phyloP scores from a whole-genome alignment of 2,113 vertebrate species.

The Setophaga petechia region DNA sequence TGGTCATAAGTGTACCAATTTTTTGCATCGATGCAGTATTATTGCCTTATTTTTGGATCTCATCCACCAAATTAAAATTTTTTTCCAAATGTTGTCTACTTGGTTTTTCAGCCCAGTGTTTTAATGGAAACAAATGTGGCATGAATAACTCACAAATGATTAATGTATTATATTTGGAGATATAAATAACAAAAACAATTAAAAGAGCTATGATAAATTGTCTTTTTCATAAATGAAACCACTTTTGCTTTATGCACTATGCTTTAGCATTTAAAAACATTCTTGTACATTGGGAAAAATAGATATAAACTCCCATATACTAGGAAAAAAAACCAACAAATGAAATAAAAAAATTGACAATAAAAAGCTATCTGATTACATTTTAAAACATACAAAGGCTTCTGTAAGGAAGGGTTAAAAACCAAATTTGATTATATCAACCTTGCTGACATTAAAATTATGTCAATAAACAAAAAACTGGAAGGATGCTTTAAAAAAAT shows the following conservation, averaged over 20 bases:
- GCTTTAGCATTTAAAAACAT: background rate
- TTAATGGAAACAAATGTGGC: constrained; percentile 53
- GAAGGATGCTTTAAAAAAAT: background rate
- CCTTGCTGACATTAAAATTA: background rate
- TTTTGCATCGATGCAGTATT: background rate
- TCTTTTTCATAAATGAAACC: constrained; percentile 56
- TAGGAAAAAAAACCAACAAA: background rate
- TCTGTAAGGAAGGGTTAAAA: background rate
- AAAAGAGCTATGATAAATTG: constrained; percentile 38
- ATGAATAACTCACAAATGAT: constrained; percentile 66
- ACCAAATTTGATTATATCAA: background rate
- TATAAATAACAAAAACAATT: constrained; percentile 64
- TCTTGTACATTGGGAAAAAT: background rate
- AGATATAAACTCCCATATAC: background rate
- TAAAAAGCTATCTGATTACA: background rate
- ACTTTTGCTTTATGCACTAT: background rate
- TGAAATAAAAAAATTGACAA: background rate
- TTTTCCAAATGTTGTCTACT: background rate
- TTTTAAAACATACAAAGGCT: background rate
- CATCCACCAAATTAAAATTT: background rate
- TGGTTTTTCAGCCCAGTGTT: constrained; percentile 6
- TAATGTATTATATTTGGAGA: constrained; percentile 61
- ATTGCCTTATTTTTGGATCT: background rate
- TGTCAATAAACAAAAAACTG: background rate
- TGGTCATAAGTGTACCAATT: background rate